These are phyloP conservation scores for Podargus strigoides DNA, from an alignment of 2,797 vertebrate genomes.

Conservation along the genomic window DNA sequence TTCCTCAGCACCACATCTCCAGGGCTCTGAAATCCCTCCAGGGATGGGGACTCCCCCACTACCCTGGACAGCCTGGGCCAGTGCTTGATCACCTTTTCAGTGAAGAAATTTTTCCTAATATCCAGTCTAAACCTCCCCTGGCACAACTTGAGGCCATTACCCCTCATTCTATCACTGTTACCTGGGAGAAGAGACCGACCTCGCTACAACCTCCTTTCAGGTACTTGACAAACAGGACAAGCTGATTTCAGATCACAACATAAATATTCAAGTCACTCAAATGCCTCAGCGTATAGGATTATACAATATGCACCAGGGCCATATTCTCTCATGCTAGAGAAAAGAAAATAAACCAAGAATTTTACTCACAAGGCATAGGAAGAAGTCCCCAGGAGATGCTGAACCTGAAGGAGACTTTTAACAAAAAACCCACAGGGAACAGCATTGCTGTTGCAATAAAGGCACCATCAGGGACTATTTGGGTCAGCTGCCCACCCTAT, in stretches of 20 bases:
- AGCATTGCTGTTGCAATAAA: accelerated
- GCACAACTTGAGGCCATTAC: background rate
- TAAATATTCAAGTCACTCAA: background rate
- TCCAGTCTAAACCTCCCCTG: background rate
- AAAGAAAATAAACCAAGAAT: background rate
- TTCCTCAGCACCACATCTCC: background rate
- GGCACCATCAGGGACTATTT: background rate
- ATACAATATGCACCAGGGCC: accelerated
- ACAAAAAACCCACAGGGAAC: background rate
- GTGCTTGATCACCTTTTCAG: accelerated
- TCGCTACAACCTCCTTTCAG: background rate
- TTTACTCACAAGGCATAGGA: background rate
- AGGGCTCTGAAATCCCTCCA: background rate
- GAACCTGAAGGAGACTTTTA: background rate
- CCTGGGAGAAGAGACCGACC: background rate
- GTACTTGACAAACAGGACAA: background rate
- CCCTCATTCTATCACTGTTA: background rate
- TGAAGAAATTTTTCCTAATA: background rate
- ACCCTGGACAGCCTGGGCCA: background rate
- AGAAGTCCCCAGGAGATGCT: background rate
- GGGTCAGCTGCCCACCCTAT: background rate
- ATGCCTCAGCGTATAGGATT: background rate
- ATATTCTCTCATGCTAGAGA: background rate
- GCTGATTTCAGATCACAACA: background rate
- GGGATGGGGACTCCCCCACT: no score